Percentiles rank a stretch among this genome's conserved stretches.
Evolutionary conservation across 1,140 invertebrate genomes (phyloP).

Genomic region (Pogonus chalceus): DNA sequence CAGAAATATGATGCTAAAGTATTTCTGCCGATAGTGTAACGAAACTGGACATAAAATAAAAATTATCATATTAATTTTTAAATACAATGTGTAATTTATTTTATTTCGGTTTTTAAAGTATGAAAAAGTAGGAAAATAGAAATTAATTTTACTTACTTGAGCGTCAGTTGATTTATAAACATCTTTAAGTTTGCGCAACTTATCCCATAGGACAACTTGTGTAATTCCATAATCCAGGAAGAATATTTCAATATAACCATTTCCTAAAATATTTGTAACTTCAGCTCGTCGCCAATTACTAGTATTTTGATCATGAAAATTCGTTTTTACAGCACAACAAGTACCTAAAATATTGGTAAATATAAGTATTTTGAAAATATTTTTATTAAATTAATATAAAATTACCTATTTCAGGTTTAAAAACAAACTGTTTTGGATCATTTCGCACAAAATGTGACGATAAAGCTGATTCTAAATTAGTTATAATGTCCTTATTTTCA

Average conservation of each 20-base stretch:
- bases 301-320: not conserved
- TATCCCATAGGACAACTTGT: not conserved
- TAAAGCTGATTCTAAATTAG: not conserved
- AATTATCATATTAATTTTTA: too few species aligned
- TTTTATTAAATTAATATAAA: not conserved
- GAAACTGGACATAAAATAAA: too few species aligned
- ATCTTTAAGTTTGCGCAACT: not conserved
- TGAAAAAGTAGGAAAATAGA: not conserved
- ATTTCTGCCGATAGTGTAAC: too few species aligned
- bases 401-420: not conserved
- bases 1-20: too few species aligned
- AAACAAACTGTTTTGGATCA: not conserved
- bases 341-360: not conserved
- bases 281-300: not conserved
- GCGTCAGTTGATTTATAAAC: not conserved
- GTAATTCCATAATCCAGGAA: not conserved
- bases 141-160: not conserved
- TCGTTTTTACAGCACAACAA: not conserved
- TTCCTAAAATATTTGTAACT: not conserved
- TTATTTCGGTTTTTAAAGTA: too few species aligned
- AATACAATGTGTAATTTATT: too few species aligned
- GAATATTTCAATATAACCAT: not conserved
- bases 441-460: not conserved
- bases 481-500: not conserved
- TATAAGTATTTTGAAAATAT: too few species aligned